phyloP scores from a whole-genome alignment of 2,888 invertebrate genomes.

The Athalia cordata region DNA sequence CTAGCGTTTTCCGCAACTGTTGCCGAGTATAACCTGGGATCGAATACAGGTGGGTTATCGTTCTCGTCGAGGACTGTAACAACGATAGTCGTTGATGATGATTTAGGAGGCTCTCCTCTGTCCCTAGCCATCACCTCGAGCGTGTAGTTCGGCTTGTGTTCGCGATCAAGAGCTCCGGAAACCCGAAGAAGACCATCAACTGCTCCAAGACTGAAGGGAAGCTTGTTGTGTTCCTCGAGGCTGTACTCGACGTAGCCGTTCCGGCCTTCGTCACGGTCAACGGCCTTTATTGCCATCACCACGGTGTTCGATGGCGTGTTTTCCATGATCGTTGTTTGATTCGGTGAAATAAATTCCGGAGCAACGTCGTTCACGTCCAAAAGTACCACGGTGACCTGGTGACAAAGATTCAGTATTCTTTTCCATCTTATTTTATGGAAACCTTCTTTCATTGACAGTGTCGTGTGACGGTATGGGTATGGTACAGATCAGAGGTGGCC shows the following conservation, averaged over 20 bases:
- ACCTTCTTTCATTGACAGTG: not conserved
- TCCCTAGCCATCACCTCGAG: constrained; percentile 89
- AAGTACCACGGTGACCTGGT: constrained; percentile 89
- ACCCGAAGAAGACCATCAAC: constrained; percentile 92
- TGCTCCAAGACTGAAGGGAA: constrained; percentile 87
- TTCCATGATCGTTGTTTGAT: constrained; percentile 87
- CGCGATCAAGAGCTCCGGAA: constrained; percentile 90
- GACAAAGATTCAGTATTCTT: constrained; percentile 44
- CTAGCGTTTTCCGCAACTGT: constrained; percentile 95
- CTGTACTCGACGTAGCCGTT: constrained; percentile 94
- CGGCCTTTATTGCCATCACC: constrained; percentile 91
- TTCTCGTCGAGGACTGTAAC: constrained; percentile 91
- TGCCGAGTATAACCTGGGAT: constrained; percentile 92
- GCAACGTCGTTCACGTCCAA: constrained; percentile 95
- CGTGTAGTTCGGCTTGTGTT: constrained; percentile 84
- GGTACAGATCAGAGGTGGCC: too few relatives aligned
- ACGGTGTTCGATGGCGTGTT: constrained; percentile 91
- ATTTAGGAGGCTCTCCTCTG: constrained; percentile 88
- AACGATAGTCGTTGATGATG: constrained; percentile 81
- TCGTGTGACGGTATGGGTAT: too few relatives aligned
- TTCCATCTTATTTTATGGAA: constrained; percentile 4
- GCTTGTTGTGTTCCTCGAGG: constrained; percentile 76
- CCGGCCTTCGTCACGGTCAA: constrained; percentile 92
- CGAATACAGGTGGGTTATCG: constrained; percentile 92
- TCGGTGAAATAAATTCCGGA: constrained; percentile 88